phyloP scores from a whole-genome alignment of 2,113 vertebrate genomes.

The Anarrhichthys ocellatus region DNA sequence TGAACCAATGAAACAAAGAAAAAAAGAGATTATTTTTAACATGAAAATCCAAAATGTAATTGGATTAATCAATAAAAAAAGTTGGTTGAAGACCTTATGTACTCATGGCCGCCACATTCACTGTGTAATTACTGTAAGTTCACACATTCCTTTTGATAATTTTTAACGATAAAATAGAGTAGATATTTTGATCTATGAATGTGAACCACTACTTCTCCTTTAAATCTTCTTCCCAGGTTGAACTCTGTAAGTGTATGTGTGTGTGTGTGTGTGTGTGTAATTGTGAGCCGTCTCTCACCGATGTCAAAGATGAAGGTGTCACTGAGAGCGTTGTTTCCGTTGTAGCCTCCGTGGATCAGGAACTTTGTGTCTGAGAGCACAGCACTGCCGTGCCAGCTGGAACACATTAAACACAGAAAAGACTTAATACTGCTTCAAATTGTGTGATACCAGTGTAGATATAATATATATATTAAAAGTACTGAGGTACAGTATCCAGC shows the following conservation, averaged over 20 bases:
- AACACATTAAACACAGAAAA: not conserved
- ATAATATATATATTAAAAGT: not conserved
- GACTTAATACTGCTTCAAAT: not conserved
- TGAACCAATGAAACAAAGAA: conserved; percentile 39
- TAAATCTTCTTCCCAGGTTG: no score
- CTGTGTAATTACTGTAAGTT: no score
- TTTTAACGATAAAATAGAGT: no score
- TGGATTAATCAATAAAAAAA: not conserved
- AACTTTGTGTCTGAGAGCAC: conserved; percentile 79
- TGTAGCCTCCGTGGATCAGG: conserved; percentile 82
- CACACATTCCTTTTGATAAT: no score
- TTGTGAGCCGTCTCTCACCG: conserved; percentile 59
- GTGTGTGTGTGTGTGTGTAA: not conserved
- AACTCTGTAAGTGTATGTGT: no score
- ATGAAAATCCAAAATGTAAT: not conserved
- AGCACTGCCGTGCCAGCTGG: conserved; percentile 81
- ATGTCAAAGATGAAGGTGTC: conserved; percentile 83
- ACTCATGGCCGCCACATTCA: no score
- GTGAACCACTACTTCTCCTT: no score
- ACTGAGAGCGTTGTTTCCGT: conserved; percentile 78
- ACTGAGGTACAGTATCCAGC: not conserved
- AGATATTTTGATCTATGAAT: no score
- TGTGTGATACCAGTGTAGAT: not conserved
- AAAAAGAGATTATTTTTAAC: not conserved
- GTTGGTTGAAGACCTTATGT: not conserved